A percentile compares a stretch with the other conserved stretches of the same genome.
Conservation (phyloP, 2,797 vertebrate species). For the Channallabes apus region DNA sequence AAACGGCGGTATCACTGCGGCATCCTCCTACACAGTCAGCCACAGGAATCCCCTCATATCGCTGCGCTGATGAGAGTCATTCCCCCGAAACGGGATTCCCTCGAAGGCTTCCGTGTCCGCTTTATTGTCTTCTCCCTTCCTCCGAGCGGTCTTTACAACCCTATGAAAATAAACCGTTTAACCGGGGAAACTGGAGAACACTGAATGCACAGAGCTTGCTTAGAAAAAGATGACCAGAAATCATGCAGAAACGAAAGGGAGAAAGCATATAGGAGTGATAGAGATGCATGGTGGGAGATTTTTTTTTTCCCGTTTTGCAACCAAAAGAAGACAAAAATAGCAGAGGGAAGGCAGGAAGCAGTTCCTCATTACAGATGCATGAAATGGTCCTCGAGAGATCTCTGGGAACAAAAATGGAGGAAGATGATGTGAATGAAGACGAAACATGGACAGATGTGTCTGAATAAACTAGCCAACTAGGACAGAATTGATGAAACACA, state of each 20-base stretch:
- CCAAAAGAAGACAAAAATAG: slow-evolving; percentile 38
- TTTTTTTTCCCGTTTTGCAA: slow-evolving; percentile 20
- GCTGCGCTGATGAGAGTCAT: slow-evolving; percentile 4
- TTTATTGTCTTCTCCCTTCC: slow-evolving; percentile 12
- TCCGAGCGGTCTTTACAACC: neutral
- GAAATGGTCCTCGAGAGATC: neutral
- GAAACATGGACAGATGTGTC: neutral
- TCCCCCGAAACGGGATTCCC: slow-evolving; percentile 14
- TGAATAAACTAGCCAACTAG: slow-evolving; percentile 31
- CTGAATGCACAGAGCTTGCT: neutral
- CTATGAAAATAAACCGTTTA: neutral
- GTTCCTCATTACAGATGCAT: slow-evolving; percentile 57
- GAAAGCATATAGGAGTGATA: neutral
- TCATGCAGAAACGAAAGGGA: neutral
- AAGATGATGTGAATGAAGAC: neutral
- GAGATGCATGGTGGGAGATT: neutral
- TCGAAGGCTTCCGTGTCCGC: neutral
- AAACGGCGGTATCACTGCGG: slow-evolving; percentile 16
- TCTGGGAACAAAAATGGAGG: slow-evolving; percentile 11
- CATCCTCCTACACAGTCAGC: slow-evolving; percentile 21
- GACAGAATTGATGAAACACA: slow-evolving; percentile 40
- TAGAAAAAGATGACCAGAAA: neutral
- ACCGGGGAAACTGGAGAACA: neutral
- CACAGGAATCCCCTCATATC: slow-evolving; percentile 1
- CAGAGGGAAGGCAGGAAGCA: slow-evolving; percentile 28